These are phyloP conservation scores for Thyatira batis DNA, from an alignment of 2,888 invertebrate species.

Conservation along the genomic window DNA sequence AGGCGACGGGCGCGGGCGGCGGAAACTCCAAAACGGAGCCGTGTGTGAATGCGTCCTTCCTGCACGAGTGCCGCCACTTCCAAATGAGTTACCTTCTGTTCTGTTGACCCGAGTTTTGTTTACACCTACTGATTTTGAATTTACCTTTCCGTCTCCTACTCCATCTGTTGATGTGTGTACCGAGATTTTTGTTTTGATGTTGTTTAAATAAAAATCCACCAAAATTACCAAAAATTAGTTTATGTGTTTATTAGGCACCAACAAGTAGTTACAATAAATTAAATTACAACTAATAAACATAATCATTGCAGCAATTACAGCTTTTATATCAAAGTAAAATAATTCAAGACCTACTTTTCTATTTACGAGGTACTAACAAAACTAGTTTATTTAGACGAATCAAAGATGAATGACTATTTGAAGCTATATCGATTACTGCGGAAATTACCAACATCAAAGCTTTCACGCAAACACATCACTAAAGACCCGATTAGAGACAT, in stretches of 20 bases:
- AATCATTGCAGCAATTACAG: too few species aligned
- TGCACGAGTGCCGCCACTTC: conserved; percentile 3
- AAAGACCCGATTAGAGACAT: neutral
- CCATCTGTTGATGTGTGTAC: neutral
- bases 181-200: neutral
- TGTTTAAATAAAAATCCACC: too few species aligned
- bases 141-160: neutral
- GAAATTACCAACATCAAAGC: neutral
- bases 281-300: too few species aligned
- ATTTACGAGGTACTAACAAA: too few species aligned
- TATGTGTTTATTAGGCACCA: too few species aligned
- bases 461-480: neutral
- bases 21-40: conserved; percentile 26
- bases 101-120: neutral
- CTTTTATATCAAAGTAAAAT: too few species aligned
- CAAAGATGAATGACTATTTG: neutral
- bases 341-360: neutral
- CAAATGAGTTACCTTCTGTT: conserved; percentile 1
- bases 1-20: conserved; percentile 11
- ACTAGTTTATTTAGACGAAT: too few species aligned
- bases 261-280: too few species aligned
- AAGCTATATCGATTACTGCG: neutral
- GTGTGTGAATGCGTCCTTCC: conserved; percentile 36
- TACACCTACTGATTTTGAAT: neutral
- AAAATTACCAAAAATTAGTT: too few species aligned